Base-by-base conservation (phyloP, 2,888 invertebrate genomes). In the Stenurella melanura region DNA sequence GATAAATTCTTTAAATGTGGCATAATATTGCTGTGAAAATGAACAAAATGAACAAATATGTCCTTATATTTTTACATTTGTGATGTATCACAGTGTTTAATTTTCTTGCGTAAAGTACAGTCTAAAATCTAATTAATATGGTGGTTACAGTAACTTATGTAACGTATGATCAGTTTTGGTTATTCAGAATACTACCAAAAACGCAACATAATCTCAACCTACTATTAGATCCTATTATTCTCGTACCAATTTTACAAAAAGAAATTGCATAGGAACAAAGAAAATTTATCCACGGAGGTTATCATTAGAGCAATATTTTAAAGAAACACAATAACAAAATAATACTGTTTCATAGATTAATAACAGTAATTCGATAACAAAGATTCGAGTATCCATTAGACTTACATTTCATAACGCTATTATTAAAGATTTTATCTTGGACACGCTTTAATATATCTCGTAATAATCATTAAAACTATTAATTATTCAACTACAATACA, bases 391-490 rank as follows among this genome's bases (percentile, higher is more conserved):
- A 74, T 76, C 77, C 76, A 78, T 80, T 78, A 74, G 74, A 78
- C 74, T 77, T 74, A 68, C 75, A 76, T 78, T 80, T 77, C 77
- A 69, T 64, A 75, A 73, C 75, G 78, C 66, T 77, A 76, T 77
- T 78, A 78, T 79, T 80, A 79, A 76, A 77, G 79, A 77, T 79
- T 75, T 79, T 75, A 77, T 77, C 77, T 60, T 74, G 79, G 79
- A 79, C 77, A 79, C 79, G 77, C 77, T 79, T 79, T 79, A 77
- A 77, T 72, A 77, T 77, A 76, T 78, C 77, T 80, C 68, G 77
- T 78, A 81, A 79, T 81, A 79, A 79, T 78, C 75, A 78, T 78
- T 75, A 76, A 75, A 67, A 81, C 78, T 75, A 81, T 81, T 81
- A 78, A 81, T 81, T 77, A 81, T 79, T 64, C 75, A 54, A 57